phyloP scores from a whole-genome alignment of 2,113 vertebrate genomes.

The Bubo bubo region DNA sequence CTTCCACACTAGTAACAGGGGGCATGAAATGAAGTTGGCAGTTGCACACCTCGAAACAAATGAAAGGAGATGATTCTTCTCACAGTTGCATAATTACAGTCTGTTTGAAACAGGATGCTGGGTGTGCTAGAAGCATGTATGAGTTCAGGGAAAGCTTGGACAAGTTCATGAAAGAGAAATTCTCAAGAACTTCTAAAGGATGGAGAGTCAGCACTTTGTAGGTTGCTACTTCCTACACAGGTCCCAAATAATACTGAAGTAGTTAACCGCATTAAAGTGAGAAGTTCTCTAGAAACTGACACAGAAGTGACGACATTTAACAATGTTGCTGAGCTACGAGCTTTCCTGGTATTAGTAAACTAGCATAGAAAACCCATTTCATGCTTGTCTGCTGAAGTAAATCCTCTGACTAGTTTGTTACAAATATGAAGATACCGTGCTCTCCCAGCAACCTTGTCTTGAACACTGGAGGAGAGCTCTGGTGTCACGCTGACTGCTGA shows the following conservation, averaged over 20 bases:
- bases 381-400: not conserved
- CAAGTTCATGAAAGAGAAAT: not conserved
- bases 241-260: not conserved
- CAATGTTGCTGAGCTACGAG: not conserved
- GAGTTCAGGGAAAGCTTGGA: not conserved
- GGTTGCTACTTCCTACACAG: not conserved
- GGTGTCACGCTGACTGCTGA: not conserved
- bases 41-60: not conserved
- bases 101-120: not conserved
- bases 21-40: not conserved
- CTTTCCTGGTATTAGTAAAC: not conserved
- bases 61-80: not conserved
- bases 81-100: not conserved
- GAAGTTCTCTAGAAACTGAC: not conserved
- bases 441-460: not conserved
- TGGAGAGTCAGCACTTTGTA: not conserved
- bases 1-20: not conserved
- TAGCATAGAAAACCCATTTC: slow-evolving; percentile 25
- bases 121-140: not conserved
- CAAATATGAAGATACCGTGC: not conserved
- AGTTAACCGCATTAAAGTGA: not conserved
- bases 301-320: not conserved
- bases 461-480: not conserved
- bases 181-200: not conserved
- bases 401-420: not conserved